phyloP scores from a whole-genome alignment of 2,888 invertebrate genomes.

The Hemithea aestivaria region DNA sequence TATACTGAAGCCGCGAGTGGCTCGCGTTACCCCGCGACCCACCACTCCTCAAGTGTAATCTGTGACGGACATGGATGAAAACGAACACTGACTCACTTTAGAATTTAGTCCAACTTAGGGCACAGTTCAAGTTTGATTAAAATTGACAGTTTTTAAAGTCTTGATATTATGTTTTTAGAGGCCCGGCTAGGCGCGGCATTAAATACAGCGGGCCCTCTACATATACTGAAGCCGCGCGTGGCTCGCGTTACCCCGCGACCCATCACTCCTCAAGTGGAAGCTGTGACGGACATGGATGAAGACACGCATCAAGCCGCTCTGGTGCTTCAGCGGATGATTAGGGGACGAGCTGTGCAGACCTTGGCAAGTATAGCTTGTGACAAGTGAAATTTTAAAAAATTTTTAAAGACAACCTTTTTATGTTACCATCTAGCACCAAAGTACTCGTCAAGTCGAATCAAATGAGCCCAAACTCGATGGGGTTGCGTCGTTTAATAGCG shows the following conservation, averaged over 20 bases:
- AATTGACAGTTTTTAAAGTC: no score
- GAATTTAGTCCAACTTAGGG: no score
- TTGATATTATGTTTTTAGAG: no score
- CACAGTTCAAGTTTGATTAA: no score
- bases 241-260: constrained; percentile 38
- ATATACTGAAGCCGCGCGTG: constrained; percentile 49
- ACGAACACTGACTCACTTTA: constrained; percentile 79
- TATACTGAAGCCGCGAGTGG: constrained; percentile 48
- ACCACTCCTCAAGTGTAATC: constrained; percentile 57
- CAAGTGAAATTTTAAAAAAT: no score
- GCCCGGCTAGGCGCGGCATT: constrained; percentile 56
- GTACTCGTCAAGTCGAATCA: no score
- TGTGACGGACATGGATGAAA: no score
- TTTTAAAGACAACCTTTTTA: no score
- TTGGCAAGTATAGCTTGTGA: constrained; percentile 67
- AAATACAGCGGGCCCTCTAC: no score
- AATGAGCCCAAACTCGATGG: no score
- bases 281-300: constrained; percentile 46
- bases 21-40: constrained; percentile 38
- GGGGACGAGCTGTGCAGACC: constrained; percentile 85
- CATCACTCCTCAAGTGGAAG: constrained; percentile 52
- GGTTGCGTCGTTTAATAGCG: no score
- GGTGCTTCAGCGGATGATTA: constrained; percentile 82
- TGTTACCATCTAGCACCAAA: no score
- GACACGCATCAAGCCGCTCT: constrained; percentile 70